Evolutionary conservation across 2,113 vertebrate genomes (phyloP), one percentile per base, ranked within the genome.

Genomic region (Clupea harengus): DNA sequence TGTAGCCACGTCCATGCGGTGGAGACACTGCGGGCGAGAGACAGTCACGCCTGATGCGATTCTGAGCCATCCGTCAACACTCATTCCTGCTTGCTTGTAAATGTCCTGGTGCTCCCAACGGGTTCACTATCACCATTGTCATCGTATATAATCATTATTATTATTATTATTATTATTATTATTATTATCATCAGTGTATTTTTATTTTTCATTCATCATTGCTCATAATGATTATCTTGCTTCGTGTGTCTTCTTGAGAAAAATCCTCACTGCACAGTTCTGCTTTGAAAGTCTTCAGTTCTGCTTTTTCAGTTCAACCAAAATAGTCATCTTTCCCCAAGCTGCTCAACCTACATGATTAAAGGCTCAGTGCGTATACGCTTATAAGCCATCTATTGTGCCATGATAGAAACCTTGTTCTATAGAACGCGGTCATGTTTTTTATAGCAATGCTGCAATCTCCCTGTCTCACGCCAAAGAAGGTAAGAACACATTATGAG

Each of bases 301-400:
- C 39, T 39, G 39, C 39, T 39, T 39, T 39, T 39, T 39, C 39
- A 60, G 52, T 81, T 20, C 52, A 39, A 32, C 17, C 82, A 82
- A 20, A 78, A 83, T 5, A 1, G 83, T 85, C 7, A 25, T 67
- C n/a, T 7, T 28, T 28, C 9, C 64, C 8, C 25, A 28, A 67
- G n/a, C n/a, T 10, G 64, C 46, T 13, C 85, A 83, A 54, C 22
- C 50, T 83, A 46, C 81, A 45, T 82, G 45, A 67, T 86, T 67
- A 60, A 82, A 60, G 83, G 84, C 87, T 85, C 11, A 80, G 60
- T 86, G 85, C 81, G 83, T 85, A n/a, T n/a, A n/a, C n/a, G n/a
- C n/a, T n/a, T n/a, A n/a, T n/a, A 90, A 84, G 87, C 81, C 89
- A 28, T 67, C 64, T 11, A 67, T 67, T 67, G 64, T 67, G 64